A percentile compares a stretch with the other conserved stretches of the same genome.
Conservation (phyloP, 35 echinoderm and acorn worm genomes). For the Eucidaris tribuloides region DNA sequence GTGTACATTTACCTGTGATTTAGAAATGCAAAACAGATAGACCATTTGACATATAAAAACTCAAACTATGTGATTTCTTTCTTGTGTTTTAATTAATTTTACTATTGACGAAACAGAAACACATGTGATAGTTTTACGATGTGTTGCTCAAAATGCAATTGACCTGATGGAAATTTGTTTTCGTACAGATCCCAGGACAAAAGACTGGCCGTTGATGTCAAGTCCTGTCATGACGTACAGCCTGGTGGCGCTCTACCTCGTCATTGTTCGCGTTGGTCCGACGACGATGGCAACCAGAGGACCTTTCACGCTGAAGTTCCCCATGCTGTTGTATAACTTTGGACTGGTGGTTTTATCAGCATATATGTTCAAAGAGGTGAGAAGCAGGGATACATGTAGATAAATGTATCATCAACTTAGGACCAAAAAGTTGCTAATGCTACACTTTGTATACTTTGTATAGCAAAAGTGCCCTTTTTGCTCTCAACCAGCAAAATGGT, state of each 20-base stretch:
- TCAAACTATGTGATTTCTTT: too few relatives aligned
- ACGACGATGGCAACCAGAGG: constrained; percentile 49
- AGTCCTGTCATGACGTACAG: constrained; percentile 36
- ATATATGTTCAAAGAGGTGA: constrained; percentile 78
- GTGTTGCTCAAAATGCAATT: constrained; percentile 39
- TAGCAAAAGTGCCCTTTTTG: not conserved
- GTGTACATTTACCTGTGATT: not conserved
- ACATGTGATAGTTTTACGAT: too few relatives aligned
- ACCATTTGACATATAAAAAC: too few relatives aligned
- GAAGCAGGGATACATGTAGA: not conserved
- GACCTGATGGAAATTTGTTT: constrained; percentile 56
- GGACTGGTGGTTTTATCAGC: constrained; percentile 51
- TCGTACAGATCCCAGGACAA: constrained; percentile 54
- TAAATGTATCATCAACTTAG: not conserved
- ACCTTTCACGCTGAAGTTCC: constrained; percentile 57
- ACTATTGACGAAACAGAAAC: too few relatives aligned
- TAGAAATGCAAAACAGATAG: too few relatives aligned
- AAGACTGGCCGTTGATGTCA: constrained; percentile 59
- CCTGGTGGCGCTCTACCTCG: constrained; percentile 53
- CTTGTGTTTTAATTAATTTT: too few relatives aligned
- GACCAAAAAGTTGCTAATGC: not conserved
- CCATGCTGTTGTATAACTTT: constrained; percentile 80
- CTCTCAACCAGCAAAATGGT: not conserved
- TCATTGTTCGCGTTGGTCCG: constrained; percentile 66
- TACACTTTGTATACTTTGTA: not conserved